A percentile compares a stretch with the other conserved stretches of the same genome.
phyloP scores from a whole-genome alignment of 1,140 invertebrate species.

The Aplysia californica region DNA sequence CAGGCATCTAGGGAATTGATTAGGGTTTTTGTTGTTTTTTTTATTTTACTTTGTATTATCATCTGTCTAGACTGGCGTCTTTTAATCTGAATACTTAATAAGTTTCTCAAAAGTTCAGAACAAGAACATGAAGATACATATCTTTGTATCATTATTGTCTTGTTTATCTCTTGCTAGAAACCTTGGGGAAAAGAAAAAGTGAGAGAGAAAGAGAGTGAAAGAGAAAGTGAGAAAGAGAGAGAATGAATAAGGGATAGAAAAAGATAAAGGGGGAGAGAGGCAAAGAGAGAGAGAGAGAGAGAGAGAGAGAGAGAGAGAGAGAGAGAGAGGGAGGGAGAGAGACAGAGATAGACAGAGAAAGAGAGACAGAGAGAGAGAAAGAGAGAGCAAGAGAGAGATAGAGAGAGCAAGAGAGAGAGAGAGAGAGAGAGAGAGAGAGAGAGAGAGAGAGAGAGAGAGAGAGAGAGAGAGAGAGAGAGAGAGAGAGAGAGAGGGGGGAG shows the following conservation, averaged over 20 bases:
- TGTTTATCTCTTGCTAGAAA: too few relatives aligned
- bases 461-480: slow-evolving; percentile 20
- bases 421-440: slow-evolving; percentile 4
- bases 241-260: neutral
- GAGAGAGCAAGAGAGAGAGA: slow-evolving; percentile 11
- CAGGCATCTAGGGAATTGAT: too few relatives aligned
- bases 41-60: too few relatives aligned
- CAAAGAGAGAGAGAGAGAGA: neutral
- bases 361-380: slow-evolving; percentile 13
- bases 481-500: neutral
- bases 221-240: neutral
- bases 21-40: too few relatives aligned
- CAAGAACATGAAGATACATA: too few relatives aligned
- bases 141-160: too few relatives aligned
- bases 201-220: too few relatives aligned
- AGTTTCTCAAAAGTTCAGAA: too few relatives aligned
- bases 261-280: neutral
- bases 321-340: neutral
- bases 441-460: slow-evolving; percentile 5
- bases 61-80: too few relatives aligned
- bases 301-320: neutral
- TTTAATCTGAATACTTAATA: too few relatives aligned
- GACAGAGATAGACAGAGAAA: slow-evolving; percentile 10
- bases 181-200: too few relatives aligned
- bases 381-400: neutral